Base-by-base conservation (phyloP, 2,888 invertebrate genomes). In the Drosophila borborema region DNA sequence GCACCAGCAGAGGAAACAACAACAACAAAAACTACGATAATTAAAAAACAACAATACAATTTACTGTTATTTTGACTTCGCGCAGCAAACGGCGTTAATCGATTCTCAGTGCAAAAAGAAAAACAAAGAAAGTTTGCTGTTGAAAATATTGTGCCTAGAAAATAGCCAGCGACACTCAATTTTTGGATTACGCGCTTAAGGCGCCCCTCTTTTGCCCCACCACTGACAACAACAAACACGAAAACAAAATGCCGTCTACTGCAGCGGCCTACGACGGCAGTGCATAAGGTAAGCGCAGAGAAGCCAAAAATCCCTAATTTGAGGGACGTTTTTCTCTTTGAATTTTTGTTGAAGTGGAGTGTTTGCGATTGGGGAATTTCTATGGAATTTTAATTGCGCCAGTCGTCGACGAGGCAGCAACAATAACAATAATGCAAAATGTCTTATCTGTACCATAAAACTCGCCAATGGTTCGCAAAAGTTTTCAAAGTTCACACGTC, bases 241-340 rank as follows among this genome's bases (percentile, higher is more conserved):
- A 59, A 41, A 40, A 56, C 45, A 79, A 75, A 80, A 82, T 89
- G 89, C 82, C 79, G 80, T 89, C 68, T 71, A 82, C 75, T 75
- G 76, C 74, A 78, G 80, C 76, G 72, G 74, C 81, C 64, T 54
- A 71, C 63, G 68, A 80, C 62, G 80, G 81, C 77, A 86, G 83
- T 75, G 89, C 89, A 69, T 87, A 90, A 90, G 86, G 86, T 87
- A 70, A 90, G 90, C 63, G 90, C 61, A 14, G 14, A 53, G 62
- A 41, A 68, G 38, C 41, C 34, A 64, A 58, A 28, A 20, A 41
- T 58, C 56, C 62, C 53, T 23, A 77, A 77, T 54, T 41, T 46
- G 41, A 59, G 54, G 58, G 28, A 60, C 63, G 34, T 62, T 59
- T 58, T 41, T 46, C 31, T 38, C 7, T 16, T 16, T 20, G 6